Percentiles rank a stretch among this genome's conserved stretches.
Conservation (phyloP, 2,113 vertebrate species). For the Daphoenositta chrysoptera region DNA sequence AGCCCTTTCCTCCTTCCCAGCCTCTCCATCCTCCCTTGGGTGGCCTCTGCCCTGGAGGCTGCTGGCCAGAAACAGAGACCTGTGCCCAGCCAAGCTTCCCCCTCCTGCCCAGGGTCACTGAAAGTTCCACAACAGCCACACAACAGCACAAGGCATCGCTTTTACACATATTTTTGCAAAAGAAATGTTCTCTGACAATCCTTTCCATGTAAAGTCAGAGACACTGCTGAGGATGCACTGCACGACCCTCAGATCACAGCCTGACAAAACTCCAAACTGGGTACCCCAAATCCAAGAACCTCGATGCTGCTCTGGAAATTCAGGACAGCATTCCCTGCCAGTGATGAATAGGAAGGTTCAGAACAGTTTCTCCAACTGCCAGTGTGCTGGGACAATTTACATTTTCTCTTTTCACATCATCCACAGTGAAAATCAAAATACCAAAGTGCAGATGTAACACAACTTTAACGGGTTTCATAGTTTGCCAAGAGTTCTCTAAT, state of each 20-base stretch:
- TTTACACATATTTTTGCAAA: background rate
- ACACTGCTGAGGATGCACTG: accelerated
- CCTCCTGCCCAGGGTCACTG: background rate
- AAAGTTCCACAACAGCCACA: background rate
- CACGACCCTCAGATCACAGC: background rate
- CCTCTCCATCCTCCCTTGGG: background rate
- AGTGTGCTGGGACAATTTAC: background rate
- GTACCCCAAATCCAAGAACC: background rate
- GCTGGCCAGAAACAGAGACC: background rate
- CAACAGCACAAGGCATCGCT: background rate
- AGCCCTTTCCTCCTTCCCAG: background rate
- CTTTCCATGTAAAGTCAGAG: background rate
- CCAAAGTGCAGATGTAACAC: background rate
- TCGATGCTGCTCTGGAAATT: background rate
- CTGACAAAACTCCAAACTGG: background rate
- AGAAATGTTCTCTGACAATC: background rate
- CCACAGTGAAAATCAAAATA: background rate
- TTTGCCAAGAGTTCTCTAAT: conserved; percentile 1
- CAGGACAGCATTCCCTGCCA: background rate
- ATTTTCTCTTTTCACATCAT: background rate
- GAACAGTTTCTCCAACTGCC: background rate
- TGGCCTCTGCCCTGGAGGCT: background rate
- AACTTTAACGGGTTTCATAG: background rate
- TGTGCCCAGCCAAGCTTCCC: background rate
- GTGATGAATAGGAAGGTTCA: background rate